Evolutionary conservation across 2,113 vertebrate species (phyloP).

Genomic region (Sander lucioperca): DNA sequence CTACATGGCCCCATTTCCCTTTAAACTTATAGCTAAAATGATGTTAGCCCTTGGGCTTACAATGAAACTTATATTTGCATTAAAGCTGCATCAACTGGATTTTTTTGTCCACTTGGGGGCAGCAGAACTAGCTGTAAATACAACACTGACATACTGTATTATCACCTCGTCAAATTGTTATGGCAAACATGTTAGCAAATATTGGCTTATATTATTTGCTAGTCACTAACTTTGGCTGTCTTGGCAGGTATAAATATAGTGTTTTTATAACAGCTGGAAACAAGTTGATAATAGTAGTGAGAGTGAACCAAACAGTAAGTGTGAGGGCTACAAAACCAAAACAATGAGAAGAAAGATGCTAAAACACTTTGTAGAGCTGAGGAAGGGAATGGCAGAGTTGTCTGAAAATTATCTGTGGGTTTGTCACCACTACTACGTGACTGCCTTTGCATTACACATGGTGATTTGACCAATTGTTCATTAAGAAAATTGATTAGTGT

Average conservation of each 20-base stretch:
- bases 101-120: slow-evolving; percentile 1
- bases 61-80: background rate
- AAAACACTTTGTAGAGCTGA: background rate
- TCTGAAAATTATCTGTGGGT: background rate
- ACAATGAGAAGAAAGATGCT: background rate
- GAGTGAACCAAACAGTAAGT: background rate
- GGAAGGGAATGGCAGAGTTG: background rate
- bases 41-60: background rate
- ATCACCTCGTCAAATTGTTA: background rate
- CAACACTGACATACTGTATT: background rate
- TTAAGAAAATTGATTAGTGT: background rate
- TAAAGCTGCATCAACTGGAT: background rate
- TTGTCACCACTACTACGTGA: background rate
- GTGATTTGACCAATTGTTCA: background rate
- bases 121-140: background rate
- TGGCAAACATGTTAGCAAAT: background rate
- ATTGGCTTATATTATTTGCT: background rate
- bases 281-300: background rate
- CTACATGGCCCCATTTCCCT: background rate
- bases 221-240: background rate
- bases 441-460: no score
- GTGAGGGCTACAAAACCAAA: background rate
- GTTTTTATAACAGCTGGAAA: background rate
- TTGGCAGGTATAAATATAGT: background rate
- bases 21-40: background rate